Base-by-base conservation (phyloP, 2,888 invertebrate species). In the Eristalis arbustorum region DNA sequence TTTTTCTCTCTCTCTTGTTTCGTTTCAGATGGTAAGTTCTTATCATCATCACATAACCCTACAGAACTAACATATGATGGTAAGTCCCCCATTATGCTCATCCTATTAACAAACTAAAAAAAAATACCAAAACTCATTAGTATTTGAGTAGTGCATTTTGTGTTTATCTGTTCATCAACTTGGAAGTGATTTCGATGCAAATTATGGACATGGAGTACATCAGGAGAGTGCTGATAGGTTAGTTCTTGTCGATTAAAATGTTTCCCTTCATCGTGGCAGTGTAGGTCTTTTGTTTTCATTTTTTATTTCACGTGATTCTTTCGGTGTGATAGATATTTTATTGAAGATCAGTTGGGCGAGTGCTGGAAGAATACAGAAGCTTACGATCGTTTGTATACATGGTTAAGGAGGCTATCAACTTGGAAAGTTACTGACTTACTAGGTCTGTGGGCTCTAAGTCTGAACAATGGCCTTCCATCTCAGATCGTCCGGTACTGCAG, bases 41-140 rank as follows among this genome's bases (percentile, higher is more conserved):
- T 92, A 91, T 92, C 92, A 92, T 92, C 88, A 88, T 80, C 92
- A 92, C 91, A 92, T 91, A 92, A 92, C 91, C 92, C 92, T 92
- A 91, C 92, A 92, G 92, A 92, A 92, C 92, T 92, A 92, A 92
- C 92, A 91, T 92, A 92, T 89, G 92, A 92, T 91, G 92, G 92
- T 92, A 92, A 92, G 92, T 92, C 91, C 91, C 92, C 83, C 84
- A 84, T 83, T 68, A 83, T 84, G 73, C 69, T 88, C 84, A 84
- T 88, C 84, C 84, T 84, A 88, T 88, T 88, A 88, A 84, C 84
- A 80, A 84, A 76, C 80, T 76, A 79, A 88, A 83, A 82, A 71
- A 75, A 71, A 82, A 66, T 67, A 64, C 61, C 40, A 72, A 68
- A 82, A 79, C 83, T 79, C 83, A 71, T 87, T 87, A 72, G 78